These are phyloP conservation scores for Lytechinus pictus DNA, from an alignment of 35 echinoderm and acorn worm species.

Conservation along the genomic window DNA sequence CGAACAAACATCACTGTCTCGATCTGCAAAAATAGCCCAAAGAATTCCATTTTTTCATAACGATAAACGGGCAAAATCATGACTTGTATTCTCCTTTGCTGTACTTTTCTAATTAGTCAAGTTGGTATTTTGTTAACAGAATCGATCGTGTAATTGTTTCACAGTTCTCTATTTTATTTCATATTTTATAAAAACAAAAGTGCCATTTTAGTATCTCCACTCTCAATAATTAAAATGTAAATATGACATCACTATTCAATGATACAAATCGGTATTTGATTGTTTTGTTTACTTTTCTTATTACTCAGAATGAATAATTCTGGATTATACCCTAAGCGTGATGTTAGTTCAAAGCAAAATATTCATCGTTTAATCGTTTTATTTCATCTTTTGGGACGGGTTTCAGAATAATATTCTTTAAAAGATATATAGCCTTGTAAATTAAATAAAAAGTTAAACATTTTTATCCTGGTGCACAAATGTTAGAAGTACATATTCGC, in stretches of 20 bases:
- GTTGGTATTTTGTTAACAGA: background rate
- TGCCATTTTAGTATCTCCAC: background rate
- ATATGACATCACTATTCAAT: background rate
- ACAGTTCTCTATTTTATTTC: background rate
- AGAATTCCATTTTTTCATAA: background rate
- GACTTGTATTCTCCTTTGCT: background rate
- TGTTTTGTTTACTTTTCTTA: background rate
- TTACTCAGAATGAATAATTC: slow-evolving; percentile 5
- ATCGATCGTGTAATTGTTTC: slow-evolving; percentile 2
- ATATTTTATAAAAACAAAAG: background rate
- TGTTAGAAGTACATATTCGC: background rate
- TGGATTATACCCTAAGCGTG: no score
- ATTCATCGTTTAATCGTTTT: no score
- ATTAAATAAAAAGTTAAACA: background rate
- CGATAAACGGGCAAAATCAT: background rate
- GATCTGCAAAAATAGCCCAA: slow-evolving; percentile 9
- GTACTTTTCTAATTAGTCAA: background rate
- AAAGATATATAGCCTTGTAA: background rate
- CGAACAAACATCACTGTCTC: slow-evolving; percentile 1
- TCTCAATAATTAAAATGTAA: background rate
- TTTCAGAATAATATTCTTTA: background rate
- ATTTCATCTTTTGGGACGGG: background rate
- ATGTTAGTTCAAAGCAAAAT: no score
- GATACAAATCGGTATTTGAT: background rate
- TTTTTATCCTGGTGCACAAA: no score